Base-by-base conservation (phyloP, 2,113 vertebrate genomes). In the Pseudopodoces humilis region DNA sequence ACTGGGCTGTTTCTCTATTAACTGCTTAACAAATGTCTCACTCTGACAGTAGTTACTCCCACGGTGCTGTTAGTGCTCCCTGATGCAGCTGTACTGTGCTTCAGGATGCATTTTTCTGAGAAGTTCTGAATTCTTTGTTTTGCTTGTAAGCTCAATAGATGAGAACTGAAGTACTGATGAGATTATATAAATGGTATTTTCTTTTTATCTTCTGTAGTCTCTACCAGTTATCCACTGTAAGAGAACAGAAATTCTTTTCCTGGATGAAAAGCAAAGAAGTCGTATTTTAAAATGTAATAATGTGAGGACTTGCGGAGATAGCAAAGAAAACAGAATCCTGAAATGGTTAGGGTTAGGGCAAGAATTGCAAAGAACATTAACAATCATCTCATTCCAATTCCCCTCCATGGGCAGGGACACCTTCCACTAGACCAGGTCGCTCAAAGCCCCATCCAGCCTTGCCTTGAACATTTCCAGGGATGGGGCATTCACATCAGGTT, bases 161-260 rank as follows among this genome's bases (percentile, higher is more conserved):
- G 39, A 43, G 70, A 65, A 72, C 18, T 49, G 63, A 70, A 87
- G 58, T 76, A 50, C 25, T 59, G 41, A 68, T 82, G 58, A 71
- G 52, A 69, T 85, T 78, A 84, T 15, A 20, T 74, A 79, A 84
- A 88, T 53, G 35, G 53, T 35, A 33, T 87, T 94, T 90, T 81
- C n/a, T n/a, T 0, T 72, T 78, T 27, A 5, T 50, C 27, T 56
- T 55, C 47, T 75, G 52, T 35, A 64, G 39, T 64, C 21, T 83
- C 25, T 81, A 27, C 23, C 30, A 23, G 15, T 78, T 90, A 39
- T 7, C 30, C 8, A 30, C 39, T 67, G 18, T 28, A 47, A 67
- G 19, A n/a, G 63, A 37, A 77, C 68, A 83, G 3, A 53, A 92
- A 46, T 55, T n/a, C 13, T 88, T 88, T 78, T 90, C 13, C 47